These are phyloP conservation scores for Cotesia typhae DNA, from an alignment of 1,140 invertebrate species.

Conservation along the genomic window DNA sequence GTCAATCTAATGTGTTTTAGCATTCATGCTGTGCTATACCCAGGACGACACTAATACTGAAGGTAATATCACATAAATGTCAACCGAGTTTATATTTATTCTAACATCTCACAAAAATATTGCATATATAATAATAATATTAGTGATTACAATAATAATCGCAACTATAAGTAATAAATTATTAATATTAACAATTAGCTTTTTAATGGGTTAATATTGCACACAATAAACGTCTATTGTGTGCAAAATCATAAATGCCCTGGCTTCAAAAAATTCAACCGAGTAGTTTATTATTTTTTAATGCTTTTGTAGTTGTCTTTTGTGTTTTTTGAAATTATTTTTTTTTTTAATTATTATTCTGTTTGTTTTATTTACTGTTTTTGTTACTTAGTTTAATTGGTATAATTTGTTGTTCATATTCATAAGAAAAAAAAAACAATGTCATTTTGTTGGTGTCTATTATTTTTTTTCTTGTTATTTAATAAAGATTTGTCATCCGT, in stretches of 20 bases:
- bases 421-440: constrained; percentile 1
- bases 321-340: background rate
- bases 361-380: constrained; percentile 1
- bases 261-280: background rate
- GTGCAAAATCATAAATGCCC: no score
- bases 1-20: constrained; percentile 75
- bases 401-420: constrained; percentile 15
- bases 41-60: constrained; percentile 87
- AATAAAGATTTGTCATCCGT: constrained; percentile 59
- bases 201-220: no score
- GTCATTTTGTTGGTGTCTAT: constrained; percentile 10
- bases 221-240: no score
- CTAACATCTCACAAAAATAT: background rate
- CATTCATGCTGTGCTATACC: constrained; percentile 91
- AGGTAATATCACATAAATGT: constrained; percentile 69
- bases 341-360: background rate
- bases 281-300: constrained; percentile 12
- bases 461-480: constrained; percentile 41
- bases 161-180: no score
- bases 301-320: constrained; percentile 3
- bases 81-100: constrained; percentile 29
- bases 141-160: no score
- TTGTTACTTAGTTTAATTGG: background rate
- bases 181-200: no score
- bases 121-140: no score